Evolutionary conservation across 2,888 invertebrate genomes (phyloP), one percentile per base, ranked within the genome.

Genomic region (Drosophila quasianomalipes): DNA sequence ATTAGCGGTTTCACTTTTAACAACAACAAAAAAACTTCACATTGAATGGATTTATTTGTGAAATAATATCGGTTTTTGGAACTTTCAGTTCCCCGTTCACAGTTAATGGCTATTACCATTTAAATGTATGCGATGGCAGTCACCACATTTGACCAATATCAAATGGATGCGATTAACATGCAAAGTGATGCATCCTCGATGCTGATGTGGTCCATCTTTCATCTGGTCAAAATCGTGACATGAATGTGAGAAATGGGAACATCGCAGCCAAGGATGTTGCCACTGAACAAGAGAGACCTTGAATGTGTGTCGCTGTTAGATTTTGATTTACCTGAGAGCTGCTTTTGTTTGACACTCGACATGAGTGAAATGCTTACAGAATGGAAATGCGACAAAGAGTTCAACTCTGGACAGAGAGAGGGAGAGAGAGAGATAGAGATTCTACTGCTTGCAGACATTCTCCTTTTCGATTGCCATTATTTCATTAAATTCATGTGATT

Each of bases 161-260:
- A 39, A 62, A 60, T 49, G 73, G 49, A 70, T 69, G 41, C n/a
- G 31, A 58, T 61, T 66, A 64, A 63, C 44, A 51, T 68, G 51
- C 68, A 51, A 57, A 69, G 53, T 83, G 76, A 85, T 82, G 79
- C 70, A 80, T 82, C 71, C 71, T 68, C 71, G 14, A 16, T 49
- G 63, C 67, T 76, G 79, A 79, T 63, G 63, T 64, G 68, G 49
- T 58, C 51, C 68, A 80, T 85, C 74, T 64, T 69, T 80, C 83
- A 85, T 83, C 77, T 69, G 91, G 92, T 91, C 92, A 92, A 92
- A 92, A 77, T 92, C 91, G 92, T 92, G 92, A 92, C 92, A 83
- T 66, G 91, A 91, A 89, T 90, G 76, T 69, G 72, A 63, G 75
- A 65, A 76, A 75, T 81, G 80, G 76, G 73, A 82, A 63, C 68